A percentile compares a stretch with the other conserved stretches of the same genome.
Conservation (phyloP, 2,888 invertebrate species). For the Coelinius sp. region DNA sequence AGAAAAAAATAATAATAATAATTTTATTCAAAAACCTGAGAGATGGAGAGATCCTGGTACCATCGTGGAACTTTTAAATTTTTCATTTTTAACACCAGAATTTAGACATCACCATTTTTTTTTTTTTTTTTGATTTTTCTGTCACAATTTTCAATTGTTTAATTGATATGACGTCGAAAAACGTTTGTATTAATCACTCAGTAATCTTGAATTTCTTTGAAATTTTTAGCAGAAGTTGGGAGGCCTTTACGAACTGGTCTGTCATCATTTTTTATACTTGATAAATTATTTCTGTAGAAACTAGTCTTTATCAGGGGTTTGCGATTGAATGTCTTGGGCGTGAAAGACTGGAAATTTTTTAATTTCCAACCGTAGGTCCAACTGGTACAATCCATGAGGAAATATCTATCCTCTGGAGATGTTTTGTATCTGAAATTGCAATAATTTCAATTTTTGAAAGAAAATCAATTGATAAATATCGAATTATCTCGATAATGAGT, state of each 20-base stretch:
- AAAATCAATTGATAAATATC: too few species aligned
- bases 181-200: constrained; percentile 22
- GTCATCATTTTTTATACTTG: constrained; percentile 55
- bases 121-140: too few species aligned
- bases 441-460: background rate
- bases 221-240: constrained; percentile 53
- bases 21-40: constrained; percentile 50
- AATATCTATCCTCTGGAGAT: constrained; percentile 60
- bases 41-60: constrained; percentile 59
- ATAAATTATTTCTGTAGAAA: constrained; percentile 57
- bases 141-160: constrained; percentile 4
- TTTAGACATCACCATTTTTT: constrained; percentile 29
- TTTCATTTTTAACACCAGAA: constrained; percentile 18
- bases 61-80: constrained; percentile 52
- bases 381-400: constrained; percentile 60
- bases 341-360: constrained; percentile 53
- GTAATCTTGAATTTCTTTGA: constrained; percentile 51
- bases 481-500: too few species aligned
- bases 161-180: background rate
- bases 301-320: constrained; percentile 51
- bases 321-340: constrained; percentile 48
- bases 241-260: constrained; percentile 32
- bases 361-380: constrained; percentile 65
- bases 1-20: too few species aligned
- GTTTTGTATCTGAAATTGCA: constrained; percentile 55